A percentile compares a stretch with the other conserved stretches of the same genome.
phyloP scores from a whole-genome alignment of 1,140 invertebrate genomes.

The Drosophila gunungcola region DNA sequence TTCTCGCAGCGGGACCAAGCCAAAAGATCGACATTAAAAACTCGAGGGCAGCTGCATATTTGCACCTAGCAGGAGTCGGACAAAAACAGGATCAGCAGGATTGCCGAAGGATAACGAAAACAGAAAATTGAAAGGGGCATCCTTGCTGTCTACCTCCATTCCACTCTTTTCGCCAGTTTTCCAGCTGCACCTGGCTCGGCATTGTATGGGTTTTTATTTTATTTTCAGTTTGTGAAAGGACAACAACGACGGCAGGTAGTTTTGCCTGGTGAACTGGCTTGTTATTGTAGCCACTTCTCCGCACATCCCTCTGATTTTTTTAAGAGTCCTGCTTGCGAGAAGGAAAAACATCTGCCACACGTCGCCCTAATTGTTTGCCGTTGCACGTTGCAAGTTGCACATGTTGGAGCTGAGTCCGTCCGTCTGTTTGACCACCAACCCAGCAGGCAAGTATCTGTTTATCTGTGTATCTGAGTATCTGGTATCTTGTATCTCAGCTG shows the following conservation, averaged over 20 bases:
- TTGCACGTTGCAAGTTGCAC: conserved; percentile 75
- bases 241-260: conserved; percentile 35
- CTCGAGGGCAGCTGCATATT: conserved; percentile 50
- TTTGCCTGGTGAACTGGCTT: conserved; percentile 30
- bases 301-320: conserved; percentile 56
- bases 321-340: conserved; percentile 55
- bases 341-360: conserved; percentile 79
- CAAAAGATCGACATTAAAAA: conserved; percentile 20
- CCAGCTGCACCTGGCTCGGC: conserved; percentile 66
- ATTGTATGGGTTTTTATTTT: conserved; percentile 49
- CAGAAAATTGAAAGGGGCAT: conserved; percentile 65
- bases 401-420: conserved; percentile 25
- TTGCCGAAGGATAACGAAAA: conserved; percentile 58
- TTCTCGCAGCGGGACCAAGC: conserved; percentile 40
- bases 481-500: conserved; percentile 56
- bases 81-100: conserved; percentile 54
- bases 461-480: conserved; percentile 29
- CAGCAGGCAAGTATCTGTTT: conserved; percentile 23
- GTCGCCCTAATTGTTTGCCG: conserved; percentile 76
- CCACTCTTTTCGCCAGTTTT: conserved; percentile 31
- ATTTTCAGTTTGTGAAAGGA: conserved; percentile 31
- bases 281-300: conserved; percentile 67
- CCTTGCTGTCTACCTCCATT: conserved; percentile 28
- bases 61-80: conserved; percentile 39
- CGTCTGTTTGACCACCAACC: conserved; percentile 38